Conservation (phyloP, 1,140 invertebrate species). For the Penaeus chinensis region DNA sequence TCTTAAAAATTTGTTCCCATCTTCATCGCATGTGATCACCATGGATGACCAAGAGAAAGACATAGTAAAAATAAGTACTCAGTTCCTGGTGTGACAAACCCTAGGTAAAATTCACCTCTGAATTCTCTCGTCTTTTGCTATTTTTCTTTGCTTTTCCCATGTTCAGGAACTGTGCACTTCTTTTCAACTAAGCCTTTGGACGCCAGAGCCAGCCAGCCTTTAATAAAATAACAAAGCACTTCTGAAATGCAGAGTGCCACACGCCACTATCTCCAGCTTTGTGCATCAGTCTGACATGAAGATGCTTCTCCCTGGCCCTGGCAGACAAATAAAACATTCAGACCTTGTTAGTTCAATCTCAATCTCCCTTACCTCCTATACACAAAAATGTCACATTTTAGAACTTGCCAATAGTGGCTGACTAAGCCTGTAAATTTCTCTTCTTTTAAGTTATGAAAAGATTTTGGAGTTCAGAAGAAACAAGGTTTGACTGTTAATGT, state of each 20-base stretch:
- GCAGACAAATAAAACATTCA: constrained; percentile 39
- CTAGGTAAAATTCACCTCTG: too few relatives aligned
- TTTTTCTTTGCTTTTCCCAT: too few relatives aligned
- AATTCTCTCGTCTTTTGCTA: too few relatives aligned
- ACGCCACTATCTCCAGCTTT: constrained; percentile 31
- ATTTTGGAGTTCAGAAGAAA: constrained; percentile 48
- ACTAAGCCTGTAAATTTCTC: too few relatives aligned
- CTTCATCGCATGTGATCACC: constrained; percentile 45
- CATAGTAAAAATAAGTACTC: too few relatives aligned
- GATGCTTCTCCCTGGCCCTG: constrained; percentile 31
- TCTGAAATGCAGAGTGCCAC: constrained; percentile 27
- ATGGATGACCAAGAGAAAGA: constrained; percentile 23
- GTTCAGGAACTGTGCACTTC: too few relatives aligned
- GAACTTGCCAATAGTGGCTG: too few relatives aligned
- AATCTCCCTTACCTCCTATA: neutral
- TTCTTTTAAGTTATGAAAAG: too few relatives aligned
- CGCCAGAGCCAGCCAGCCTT: constrained; percentile 24
- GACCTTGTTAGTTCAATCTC: constrained; percentile 54
- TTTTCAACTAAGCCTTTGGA: constrained; percentile 7
- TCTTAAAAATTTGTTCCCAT: constrained; percentile 50
- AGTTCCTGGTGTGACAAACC: too few relatives aligned
- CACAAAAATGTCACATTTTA: neutral
- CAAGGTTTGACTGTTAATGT: constrained; percentile 49
- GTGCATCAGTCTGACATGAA: constrained; percentile 36
- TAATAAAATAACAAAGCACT: constrained; percentile 27